Base-by-base conservation (phyloP, 2,888 invertebrate genomes). In the Hoplodrina ambigua region DNA sequence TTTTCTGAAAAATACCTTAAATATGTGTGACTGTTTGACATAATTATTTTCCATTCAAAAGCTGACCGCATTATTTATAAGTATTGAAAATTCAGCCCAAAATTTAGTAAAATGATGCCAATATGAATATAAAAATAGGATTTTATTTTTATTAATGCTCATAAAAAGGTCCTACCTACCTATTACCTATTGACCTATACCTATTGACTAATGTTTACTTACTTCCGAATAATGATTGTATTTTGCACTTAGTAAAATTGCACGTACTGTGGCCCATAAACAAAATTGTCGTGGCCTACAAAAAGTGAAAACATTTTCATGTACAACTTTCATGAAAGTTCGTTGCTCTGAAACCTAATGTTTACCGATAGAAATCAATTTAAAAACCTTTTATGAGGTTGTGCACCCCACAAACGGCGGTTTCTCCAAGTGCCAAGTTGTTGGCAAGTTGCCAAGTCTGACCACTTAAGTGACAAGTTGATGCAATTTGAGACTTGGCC, bases 381-480 rank as follows among this genome's bases (percentile, higher is more conserved):
- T 73, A 54, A 69, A 82, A 80, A 69, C 60, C 65, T 69, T 69
- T 78, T 76, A 81, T 70, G 75, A 76, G 72, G 79, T 76, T 78
- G 63, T 71, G n/a, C 66, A 73, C 75, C 66, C 69, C 66, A 78
- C 70, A 72, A 71, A 71, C 71, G 66, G 67, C 70, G 81, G 80
- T 82, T 83, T 76, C 81, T 75, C 70, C 65, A 72, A 75, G 75
- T 73, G 75, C 66, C 77, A 82, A 85, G 87, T 89, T 86, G 81
- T 81, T 20, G 89, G 91, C 90, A 84, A 84, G 81, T 83, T 87
- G 91, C 92, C 92, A 93, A 92, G 85, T 87, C 82, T 81, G 78
- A 88, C 84, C 89, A 86, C 87, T 90, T 87, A 86, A 88, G 87
- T 88, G 87, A 87, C 85, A 87, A 90, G 87, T 89, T 87, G 84